These are phyloP conservation scores for Esox niger DNA, from an alignment of 2,113 vertebrate species.

Conservation along the genomic window DNA sequence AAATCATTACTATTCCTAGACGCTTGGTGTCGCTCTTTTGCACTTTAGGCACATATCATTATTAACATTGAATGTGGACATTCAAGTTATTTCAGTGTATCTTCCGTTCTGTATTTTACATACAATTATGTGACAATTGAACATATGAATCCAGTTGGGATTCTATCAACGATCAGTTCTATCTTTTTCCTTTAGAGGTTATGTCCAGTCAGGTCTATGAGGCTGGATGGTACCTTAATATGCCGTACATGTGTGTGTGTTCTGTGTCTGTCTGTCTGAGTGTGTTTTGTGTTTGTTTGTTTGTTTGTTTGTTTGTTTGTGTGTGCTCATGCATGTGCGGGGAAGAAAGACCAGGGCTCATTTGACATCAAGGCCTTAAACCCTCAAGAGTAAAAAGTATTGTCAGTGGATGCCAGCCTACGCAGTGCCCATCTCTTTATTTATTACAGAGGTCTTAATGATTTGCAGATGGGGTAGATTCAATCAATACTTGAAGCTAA, in stretches of 20 bases:
- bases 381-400: background rate
- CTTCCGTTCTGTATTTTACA: background rate
- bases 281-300: too few relatives aligned
- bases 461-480: background rate
- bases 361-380: background rate
- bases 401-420: background rate
- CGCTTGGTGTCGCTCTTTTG: slow-evolving; percentile 41
- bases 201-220: too few relatives aligned
- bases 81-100: background rate
- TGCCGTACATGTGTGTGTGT: slow-evolving; percentile 1
- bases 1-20: slow-evolving; percentile 1
- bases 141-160: background rate
- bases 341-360: background rate
- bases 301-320: too few relatives aligned
- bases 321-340: background rate
- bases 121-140: background rate
- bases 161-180: background rate
- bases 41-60: background rate
- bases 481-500: background rate
- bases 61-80: background rate
- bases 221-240: background rate
- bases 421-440: background rate
- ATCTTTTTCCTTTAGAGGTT: background rate
- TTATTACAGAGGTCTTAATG: background rate
- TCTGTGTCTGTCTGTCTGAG: too few relatives aligned